A percentile compares a stretch with the other conserved stretches of the same genome.
phyloP scores from a whole-genome alignment of 1,140 invertebrate genomes.

The Trichonephila clavata region DNA sequence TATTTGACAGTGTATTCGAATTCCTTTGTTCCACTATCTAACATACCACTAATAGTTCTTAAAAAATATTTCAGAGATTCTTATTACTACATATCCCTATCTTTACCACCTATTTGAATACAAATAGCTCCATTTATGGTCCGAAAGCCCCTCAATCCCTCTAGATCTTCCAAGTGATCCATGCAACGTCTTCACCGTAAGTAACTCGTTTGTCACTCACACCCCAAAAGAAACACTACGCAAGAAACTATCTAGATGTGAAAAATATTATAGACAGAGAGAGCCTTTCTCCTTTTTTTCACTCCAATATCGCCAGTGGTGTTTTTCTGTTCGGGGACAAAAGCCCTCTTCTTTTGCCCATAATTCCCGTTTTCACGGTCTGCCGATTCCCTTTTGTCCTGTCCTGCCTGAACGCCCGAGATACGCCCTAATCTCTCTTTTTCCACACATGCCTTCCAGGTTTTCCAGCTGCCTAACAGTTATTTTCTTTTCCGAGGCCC shows the following conservation, averaged over 20 bases:
- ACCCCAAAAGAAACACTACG: neutral
- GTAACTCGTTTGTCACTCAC: constrained; percentile 13
- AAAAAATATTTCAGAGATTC: no score
- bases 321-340: constrained; percentile 64
- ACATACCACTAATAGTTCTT: no score
- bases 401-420: constrained; percentile 59
- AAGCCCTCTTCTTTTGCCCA: constrained; percentile 31
- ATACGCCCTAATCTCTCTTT: constrained; percentile 67
- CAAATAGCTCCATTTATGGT: neutral
- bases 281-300: neutral
- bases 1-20: no score
- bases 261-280: neutral
- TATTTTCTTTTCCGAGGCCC: constrained; percentile 3
- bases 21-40: no score
- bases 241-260: neutral
- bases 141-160: neutral
- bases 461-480: neutral
- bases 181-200: neutral
- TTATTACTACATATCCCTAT: no score
- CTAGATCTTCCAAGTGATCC: neutral
- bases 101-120: neutral
- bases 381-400: constrained; percentile 11
- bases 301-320: constrained; percentile 50
- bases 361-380: constrained; percentile 74
- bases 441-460: neutral